Percentiles rank a stretch among this genome's conserved stretches.
phyloP scores from a whole-genome alignment of 1,140 invertebrate genomes.

The Diachasmimorpha longicaudata region DNA sequence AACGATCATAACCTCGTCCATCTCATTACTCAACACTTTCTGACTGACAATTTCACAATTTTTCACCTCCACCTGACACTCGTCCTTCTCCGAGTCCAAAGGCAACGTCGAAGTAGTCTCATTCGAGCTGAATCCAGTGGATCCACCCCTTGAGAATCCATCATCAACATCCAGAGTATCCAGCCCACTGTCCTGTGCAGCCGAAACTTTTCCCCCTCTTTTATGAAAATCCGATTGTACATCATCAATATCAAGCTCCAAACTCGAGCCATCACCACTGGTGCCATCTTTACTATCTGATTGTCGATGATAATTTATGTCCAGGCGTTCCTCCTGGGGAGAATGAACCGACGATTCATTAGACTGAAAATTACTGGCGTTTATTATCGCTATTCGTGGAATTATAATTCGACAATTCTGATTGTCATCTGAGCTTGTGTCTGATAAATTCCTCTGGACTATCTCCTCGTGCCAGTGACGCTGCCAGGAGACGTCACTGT shows the following conservation, averaged over 20 bases:
- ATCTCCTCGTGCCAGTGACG: conserved; percentile 14
- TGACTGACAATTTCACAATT: background rate
- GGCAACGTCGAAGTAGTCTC: conserved; percentile 24
- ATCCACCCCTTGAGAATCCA: conserved; percentile 21
- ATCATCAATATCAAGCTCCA: conserved; percentile 40
- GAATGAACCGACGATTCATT: conserved; percentile 55
- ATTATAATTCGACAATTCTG: conserved; percentile 40
- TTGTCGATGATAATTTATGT: conserved; percentile 33
- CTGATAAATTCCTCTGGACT: background rate
- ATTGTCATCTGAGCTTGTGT: conserved; percentile 30
- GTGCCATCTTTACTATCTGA: conserved; percentile 41
- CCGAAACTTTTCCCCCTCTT: conserved; percentile 16
- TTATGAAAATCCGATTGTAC: conserved; percentile 32
- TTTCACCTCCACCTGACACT: background rate
- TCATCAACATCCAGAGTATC: conserved; percentile 28
- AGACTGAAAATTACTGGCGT: conserved; percentile 57
- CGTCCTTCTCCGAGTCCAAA: conserved; percentile 16
- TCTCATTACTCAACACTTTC: background rate
- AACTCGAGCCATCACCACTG: conserved; percentile 47
- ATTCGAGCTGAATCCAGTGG: conserved; percentile 25
- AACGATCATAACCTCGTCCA: conserved; percentile 29
- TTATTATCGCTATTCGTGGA: conserved; percentile 58
- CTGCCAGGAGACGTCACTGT: conserved; percentile 55
- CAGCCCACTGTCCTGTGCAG: conserved; percentile 27
- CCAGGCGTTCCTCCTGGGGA: conserved; percentile 41